Evolutionary conservation across 2,888 invertebrate genomes (phyloP), one percentile per base, ranked within the genome.

Genomic region (Abrostola triplasia): DNA sequence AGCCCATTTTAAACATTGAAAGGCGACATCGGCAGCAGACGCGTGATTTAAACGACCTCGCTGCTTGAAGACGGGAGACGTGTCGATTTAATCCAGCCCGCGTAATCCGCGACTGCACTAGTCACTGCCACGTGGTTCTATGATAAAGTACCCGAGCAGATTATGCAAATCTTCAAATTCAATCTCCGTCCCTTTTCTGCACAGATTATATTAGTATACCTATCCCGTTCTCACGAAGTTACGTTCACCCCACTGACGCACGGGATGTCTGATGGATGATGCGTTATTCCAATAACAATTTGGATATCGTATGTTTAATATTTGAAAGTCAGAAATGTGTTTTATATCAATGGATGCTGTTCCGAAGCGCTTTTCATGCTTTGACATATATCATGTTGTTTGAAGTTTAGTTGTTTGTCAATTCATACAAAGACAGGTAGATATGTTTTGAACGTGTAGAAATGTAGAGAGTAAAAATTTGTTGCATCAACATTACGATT

Each of bases 121-220:
- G 94, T 94, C 94, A 94, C 91, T 90, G 91, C 92, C 94, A 94
- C 94, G 94, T 94, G 94, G 93, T 94, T 90, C 93, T 90, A 93
- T 94, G 94, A 94, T 94, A 94, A 94, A 94, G 93, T 94, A 87
- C 94, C 90, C 90, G 83, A 88, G 87, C 92, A 93, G 94, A 94
- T 94, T 94, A 94, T 94, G 94, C 94, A 94, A 94, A 94, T 94
- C 89, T 91, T 88, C 86, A 92, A 93, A 90, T 90, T 92, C 84
- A 86, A 86, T 84, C 77, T 77, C 84, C 80, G 70, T 91, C 90
- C 84, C 84, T 77, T 80, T 93, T 85, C 66, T 69, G 70, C 89
- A 50, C 74, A 76, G 66, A 73, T 62, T 58, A 70, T 77, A 74
- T 60, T 61, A 68, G 71, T 84, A 71, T 80, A 64, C 54, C 78